Evolutionary conservation across 1,140 invertebrate species (phyloP), one percentile per base, ranked within the genome.

Genomic region (Procambarus virginalis): DNA sequence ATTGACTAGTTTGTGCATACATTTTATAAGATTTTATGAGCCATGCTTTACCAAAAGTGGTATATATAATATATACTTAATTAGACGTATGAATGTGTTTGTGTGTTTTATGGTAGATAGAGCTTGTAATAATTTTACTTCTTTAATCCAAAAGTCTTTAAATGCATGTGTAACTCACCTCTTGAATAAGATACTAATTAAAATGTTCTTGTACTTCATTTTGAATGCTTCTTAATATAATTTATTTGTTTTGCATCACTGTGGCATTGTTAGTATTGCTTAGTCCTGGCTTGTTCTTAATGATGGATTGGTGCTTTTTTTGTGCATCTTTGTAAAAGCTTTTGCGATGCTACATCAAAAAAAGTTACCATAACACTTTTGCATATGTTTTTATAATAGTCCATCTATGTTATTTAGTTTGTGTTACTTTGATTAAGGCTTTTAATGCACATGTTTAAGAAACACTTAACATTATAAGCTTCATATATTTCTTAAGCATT

Each of bases 241-340:
- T 55, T 55, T 55, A 55, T 55, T 55, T 34, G 1, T 34, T 34
- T 58, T 58, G 55, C 55, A 64, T 17, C 60, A 20, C 60, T 58
- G 55, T 12, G 4, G 10, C 60, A 46, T 60, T 82, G 76, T 70
- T 48, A 34, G 77, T 48, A 60, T 34, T 49, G 75, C 55, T 73
- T 87, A 73, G 73, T 60, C 51, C 58, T 68, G 73, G 9, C 8
- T 77, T 77, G 75, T 34, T 85, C 77, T 70, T 46, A 20, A 60
- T 75, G n/a, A 6, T 45, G 10, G n/a, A 77, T 20, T 85, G 49
- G 22, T 77, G 70, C 45, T 77, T 83, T 64, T 64, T 55, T 84
- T 77, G 49, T 34, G 68, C 68, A 73, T 22, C 68, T 73, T 22
- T 34, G 22, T 73, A 73, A 22, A 73, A 73, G n/a, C n/a, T 34